These are phyloP conservation scores for Rhagonycha fulva DNA, from an alignment of 2,888 invertebrate genomes.

Conservation along the genomic window DNA sequence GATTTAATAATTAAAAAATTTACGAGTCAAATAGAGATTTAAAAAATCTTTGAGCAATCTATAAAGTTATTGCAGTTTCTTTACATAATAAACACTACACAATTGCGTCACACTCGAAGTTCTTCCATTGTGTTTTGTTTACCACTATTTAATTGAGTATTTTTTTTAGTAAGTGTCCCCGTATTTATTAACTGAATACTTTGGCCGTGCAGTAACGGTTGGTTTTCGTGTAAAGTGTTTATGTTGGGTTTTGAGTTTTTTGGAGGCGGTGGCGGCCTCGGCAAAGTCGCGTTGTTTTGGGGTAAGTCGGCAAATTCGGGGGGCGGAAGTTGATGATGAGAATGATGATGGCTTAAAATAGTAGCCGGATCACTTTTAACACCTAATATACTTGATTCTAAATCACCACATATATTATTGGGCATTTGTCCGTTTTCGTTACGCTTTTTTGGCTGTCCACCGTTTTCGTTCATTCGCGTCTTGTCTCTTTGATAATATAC, in stretches of 20 bases:
- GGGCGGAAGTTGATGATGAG: slow-evolving; percentile 79
- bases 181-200: slow-evolving; percentile 80
- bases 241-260: slow-evolving; percentile 63
- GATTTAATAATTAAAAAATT: slow-evolving; percentile 16
- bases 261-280: slow-evolving; percentile 73
- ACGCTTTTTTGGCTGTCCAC: slow-evolving; percentile 67
- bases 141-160: slow-evolving; percentile 67
- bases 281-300: slow-evolving; percentile 69
- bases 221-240: slow-evolving; percentile 61
- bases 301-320: slow-evolving; percentile 84
- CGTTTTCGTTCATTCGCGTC: slow-evolving; percentile 67
- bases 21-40: slow-evolving; percentile 22
- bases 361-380: slow-evolving; percentile 73
- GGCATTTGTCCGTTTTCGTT: slow-evolving; percentile 88
- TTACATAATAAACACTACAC: slow-evolving; percentile 24
- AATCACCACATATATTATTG: slow-evolving; percentile 84
- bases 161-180: slow-evolving; percentile 77
- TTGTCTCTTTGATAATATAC: slow-evolving; percentile 93
- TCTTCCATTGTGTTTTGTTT: slow-evolving; percentile 75
- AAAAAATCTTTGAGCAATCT: slow-evolving; percentile 37
- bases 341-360: slow-evolving; percentile 74
- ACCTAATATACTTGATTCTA: slow-evolving; percentile 66
- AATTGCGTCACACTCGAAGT: slow-evolving; percentile 76
- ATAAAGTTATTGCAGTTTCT: slow-evolving; percentile 32
- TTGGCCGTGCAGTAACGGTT: slow-evolving; percentile 73